Evolutionary conservation across 2,888 invertebrate species (phyloP).

Genomic region (Neoscelio sp.): DNA sequence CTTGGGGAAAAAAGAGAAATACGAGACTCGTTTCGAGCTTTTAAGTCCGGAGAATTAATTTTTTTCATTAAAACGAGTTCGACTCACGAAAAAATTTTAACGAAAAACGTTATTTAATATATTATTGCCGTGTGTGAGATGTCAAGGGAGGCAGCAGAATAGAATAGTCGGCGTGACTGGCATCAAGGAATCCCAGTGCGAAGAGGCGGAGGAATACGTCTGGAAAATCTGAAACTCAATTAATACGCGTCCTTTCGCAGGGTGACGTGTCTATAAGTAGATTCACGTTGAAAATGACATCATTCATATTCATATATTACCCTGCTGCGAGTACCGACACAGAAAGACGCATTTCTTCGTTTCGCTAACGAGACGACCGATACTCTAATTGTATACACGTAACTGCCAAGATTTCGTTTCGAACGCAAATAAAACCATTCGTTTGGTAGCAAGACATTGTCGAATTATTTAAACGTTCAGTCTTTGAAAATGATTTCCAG

Average conservation of each 20-base stretch:
- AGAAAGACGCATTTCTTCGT: conserved; percentile 70
- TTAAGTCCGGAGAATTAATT: conserved; percentile 7
- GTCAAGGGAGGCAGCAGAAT: conserved; percentile 46
- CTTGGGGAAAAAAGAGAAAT: background rate
- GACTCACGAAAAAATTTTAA: conserved; percentile 51
- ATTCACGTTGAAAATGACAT: conserved; percentile 76
- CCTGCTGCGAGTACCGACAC: conserved; percentile 41
- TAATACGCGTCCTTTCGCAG: conserved; percentile 80
- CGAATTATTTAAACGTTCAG: background rate
- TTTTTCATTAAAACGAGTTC: conserved; percentile 1
- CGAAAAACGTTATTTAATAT: conserved; percentile 64
- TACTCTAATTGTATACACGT: conserved; percentile 73
- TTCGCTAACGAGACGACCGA: conserved; percentile 77
- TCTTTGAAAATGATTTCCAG: background rate
- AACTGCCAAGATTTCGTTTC: conserved; percentile 70
- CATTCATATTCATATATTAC: conserved; percentile 81
- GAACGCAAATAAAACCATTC: conserved; percentile 20
- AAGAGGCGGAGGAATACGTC: conserved; percentile 60
- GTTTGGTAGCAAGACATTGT: background rate
- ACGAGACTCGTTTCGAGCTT: conserved; percentile 26
- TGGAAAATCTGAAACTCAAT: conserved; percentile 80
- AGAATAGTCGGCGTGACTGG: conserved; percentile 52
- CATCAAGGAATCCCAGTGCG: conserved; percentile 51
- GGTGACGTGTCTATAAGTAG: conserved; percentile 82
- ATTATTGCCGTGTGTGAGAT: conserved; percentile 64